phyloP scores from a whole-genome alignment of 2,797 vertebrate species.

The Lutjanus campechanus region DNA sequence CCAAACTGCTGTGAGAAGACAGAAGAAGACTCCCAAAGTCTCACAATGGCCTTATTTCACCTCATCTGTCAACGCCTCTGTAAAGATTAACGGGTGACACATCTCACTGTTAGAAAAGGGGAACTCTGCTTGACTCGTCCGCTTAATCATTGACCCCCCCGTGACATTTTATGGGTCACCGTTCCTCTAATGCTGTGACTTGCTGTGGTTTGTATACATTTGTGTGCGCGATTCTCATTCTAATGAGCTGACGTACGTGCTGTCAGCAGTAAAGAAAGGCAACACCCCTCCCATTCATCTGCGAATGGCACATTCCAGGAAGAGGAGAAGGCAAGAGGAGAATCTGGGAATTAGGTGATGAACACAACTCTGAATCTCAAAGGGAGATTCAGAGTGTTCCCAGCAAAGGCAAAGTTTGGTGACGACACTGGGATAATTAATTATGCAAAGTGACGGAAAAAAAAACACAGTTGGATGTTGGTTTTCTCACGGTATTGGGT shows the following conservation, averaged over 20 bases:
- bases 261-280: slow-evolving; percentile 73
- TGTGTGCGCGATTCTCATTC: slow-evolving; percentile 70
- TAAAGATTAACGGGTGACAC: slow-evolving; percentile 47
- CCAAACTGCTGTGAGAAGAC: slow-evolving; percentile 44
- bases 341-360: slow-evolving; percentile 66
- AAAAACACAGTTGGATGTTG: background rate
- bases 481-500: slow-evolving; percentile 75
- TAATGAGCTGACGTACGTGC: slow-evolving; percentile 73
- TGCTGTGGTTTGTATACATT: slow-evolving; percentile 38
- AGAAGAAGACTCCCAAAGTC: slow-evolving; percentile 31
- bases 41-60: slow-evolving; percentile 54
- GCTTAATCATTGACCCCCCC: slow-evolving; percentile 72
- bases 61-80: slow-evolving; percentile 49
- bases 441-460: slow-evolving; percentile 54
- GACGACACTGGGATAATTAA: slow-evolving; percentile 60
- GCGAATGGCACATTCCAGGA: slow-evolving; percentile 73
- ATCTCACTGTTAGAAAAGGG: slow-evolving; percentile 46
- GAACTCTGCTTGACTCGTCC: slow-evolving; percentile 49
- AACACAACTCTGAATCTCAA: slow-evolving; percentile 44
- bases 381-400: slow-evolving; percentile 55
- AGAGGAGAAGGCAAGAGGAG: slow-evolving; percentile 62
- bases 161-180: slow-evolving; percentile 66
- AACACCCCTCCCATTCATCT: slow-evolving; percentile 64
- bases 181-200: slow-evolving; percentile 41
- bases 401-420: slow-evolving; percentile 57